These are phyloP conservation scores for Enteromius afrohamiltoni DNA, from an alignment of 2,797 vertebrate genomes.

Conservation along the genomic window DNA sequence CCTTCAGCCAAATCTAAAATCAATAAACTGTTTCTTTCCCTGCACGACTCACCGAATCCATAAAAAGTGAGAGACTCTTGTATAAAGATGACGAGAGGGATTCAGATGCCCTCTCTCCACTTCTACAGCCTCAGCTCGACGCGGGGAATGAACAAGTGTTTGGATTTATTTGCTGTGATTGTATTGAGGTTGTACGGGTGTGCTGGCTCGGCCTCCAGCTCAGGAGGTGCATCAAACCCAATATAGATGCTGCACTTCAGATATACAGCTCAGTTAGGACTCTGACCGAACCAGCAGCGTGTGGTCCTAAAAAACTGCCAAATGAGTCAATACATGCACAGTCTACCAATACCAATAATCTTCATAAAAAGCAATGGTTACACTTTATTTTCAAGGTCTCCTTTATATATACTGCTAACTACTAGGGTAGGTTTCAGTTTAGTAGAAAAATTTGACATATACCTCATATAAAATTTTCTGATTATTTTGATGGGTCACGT, in stretches of 20 bases:
- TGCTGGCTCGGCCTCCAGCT: conserved; percentile 39
- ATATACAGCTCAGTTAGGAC: conserved; percentile 15
- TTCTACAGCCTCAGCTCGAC: conserved; percentile 61
- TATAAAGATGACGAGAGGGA: conserved; percentile 63
- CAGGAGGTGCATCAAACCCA: conserved; percentile 5
- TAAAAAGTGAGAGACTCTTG: conserved; percentile 70
- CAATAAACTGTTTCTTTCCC: conserved; percentile 79
- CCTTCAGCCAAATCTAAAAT: conserved; percentile 81
- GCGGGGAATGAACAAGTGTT: conserved; percentile 64
- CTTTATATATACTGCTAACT: too few relatives aligned
- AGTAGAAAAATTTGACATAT: too few relatives aligned
- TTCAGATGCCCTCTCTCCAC: conserved; percentile 39
- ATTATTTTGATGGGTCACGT: too few relatives aligned
- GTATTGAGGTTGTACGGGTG: conserved; percentile 72
- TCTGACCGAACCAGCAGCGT: background rate
- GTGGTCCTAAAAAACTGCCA: background rate
- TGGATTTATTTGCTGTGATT: conserved; percentile 71
- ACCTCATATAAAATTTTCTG: too few relatives aligned
- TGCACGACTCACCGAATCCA: conserved; percentile 75
- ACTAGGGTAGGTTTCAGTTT: too few relatives aligned
- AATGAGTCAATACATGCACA: background rate
- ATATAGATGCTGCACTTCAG: conserved; percentile 1
- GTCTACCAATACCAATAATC: background rate
- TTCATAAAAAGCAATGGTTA: background rate
- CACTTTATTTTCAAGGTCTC: too few relatives aligned